phyloP scores from a whole-genome alignment of 2,797 vertebrate species.

The Enteromius thamalakanensis region DNA sequence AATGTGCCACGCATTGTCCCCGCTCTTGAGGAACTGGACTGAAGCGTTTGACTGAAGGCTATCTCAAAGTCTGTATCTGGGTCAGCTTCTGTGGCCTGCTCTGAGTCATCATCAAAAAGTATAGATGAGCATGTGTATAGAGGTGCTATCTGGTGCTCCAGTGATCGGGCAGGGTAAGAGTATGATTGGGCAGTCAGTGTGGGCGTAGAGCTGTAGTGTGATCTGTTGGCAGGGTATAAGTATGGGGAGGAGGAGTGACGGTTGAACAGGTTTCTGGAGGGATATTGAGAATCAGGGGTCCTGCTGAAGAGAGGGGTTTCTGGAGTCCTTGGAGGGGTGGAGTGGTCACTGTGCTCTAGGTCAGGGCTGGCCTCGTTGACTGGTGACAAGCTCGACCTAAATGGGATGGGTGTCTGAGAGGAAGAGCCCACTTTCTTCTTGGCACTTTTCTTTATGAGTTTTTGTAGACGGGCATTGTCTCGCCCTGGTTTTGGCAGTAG shows the following conservation, averaged over 20 bases:
- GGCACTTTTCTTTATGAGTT: constrained; percentile 85
- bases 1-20: not conserved
- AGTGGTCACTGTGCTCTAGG: constrained; percentile 79
- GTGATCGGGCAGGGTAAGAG: constrained; percentile 53
- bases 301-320: constrained; percentile 65
- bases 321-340: constrained; percentile 74
- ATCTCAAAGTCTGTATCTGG: constrained; percentile 51
- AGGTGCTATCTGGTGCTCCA: constrained; percentile 72
- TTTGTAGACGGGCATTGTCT: constrained; percentile 88
- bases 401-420: constrained; percentile 77
- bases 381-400: constrained; percentile 87
- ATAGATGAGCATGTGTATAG: constrained; percentile 74
- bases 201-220: constrained; percentile 66
- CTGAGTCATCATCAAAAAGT: constrained; percentile 61
- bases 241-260: constrained; percentile 72
- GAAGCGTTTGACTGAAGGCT: constrained; percentile 49
- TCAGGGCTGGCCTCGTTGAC: constrained; percentile 91
- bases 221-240: constrained; percentile 65
- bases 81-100: constrained; percentile 53
- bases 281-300: constrained; percentile 59
- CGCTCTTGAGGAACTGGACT: not conserved
- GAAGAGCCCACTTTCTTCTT: constrained; percentile 77
- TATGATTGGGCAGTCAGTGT: constrained; percentile 68
- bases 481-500: constrained; percentile 89
- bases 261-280: constrained; percentile 64